Evolutionary conservation across 2,888 invertebrate genomes (phyloP).

Genomic region (Phragmatobia fuliginosa): DNA sequence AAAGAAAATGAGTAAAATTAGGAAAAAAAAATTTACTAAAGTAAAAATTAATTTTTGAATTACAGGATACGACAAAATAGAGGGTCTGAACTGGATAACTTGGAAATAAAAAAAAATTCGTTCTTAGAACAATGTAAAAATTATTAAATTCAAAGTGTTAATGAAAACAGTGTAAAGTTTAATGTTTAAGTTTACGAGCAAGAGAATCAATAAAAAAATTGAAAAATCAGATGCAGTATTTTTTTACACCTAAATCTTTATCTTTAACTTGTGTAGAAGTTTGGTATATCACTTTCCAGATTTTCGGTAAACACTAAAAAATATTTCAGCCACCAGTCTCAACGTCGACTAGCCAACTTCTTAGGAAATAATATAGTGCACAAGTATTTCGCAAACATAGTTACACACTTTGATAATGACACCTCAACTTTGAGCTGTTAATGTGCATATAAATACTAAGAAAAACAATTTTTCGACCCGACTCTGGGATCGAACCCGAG

Average conservation of each 20-base stretch:
- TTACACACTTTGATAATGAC: too few relatives aligned
- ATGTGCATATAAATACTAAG: too few relatives aligned
- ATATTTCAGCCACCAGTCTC: too few relatives aligned
- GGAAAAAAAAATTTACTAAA: background rate
- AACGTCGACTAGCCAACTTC: too few relatives aligned
- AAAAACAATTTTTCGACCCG: too few relatives aligned
- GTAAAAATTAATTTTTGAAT: slow-evolving; percentile 5
- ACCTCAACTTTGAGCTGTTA: too few relatives aligned
- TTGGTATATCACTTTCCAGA: too few relatives aligned
- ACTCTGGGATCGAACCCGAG: too few relatives aligned
- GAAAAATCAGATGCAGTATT: slow-evolving; percentile 8
- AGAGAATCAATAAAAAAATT: slow-evolving; percentile 12
- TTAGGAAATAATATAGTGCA: too few relatives aligned
- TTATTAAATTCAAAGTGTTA: slow-evolving; percentile 67
- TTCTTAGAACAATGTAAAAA: slow-evolving; percentile 25
- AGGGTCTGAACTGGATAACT: slow-evolving; percentile 81
- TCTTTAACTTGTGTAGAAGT: too few relatives aligned
- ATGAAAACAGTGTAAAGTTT: slow-evolving; percentile 60
- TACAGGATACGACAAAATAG: slow-evolving; percentile 80
- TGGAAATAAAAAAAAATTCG: slow-evolving; percentile 67
- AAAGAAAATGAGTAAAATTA: background rate
- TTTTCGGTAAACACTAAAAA: too few relatives aligned
- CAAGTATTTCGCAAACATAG: too few relatives aligned
- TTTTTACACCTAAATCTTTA: background rate
- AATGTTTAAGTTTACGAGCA: slow-evolving; percentile 56